Evolutionary conservation across 2,888 invertebrate species (phyloP), one percentile per base, ranked within the genome.

Genomic region (Ariolimax columbianus): DNA sequence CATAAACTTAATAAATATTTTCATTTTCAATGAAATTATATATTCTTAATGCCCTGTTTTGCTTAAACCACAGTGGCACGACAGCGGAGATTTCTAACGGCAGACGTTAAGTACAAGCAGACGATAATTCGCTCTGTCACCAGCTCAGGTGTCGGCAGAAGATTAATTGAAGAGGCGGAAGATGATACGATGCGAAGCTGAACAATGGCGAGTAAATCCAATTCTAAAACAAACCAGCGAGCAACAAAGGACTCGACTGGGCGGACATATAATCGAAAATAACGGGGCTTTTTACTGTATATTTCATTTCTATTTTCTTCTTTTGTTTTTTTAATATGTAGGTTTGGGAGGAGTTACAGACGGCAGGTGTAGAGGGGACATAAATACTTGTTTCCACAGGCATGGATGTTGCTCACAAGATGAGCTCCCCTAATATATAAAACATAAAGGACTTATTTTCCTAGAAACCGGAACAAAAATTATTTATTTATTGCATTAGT

Each of bases 151-250:
- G 68, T 68, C 68, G 11, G 68, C 17, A 33, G 36, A 36, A 68
- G 36, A 68, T 68, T 68, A 68, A 68, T 36, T 68, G 36, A 36
- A 1, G 19, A 68, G 36, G 7, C 33, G 68, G 68, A 68, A 68
- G 68, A 17, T 11, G 36, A 68, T 68, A 30, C 26, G 68, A 68
- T 33, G 68, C 33, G 68, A 68, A 33, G 36, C 68, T 7, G 36
- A 68, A 68, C 68, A 68, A 68, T 36, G 36, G 17, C 33, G 36
- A 36, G 36, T 68, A 68, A 68, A 68, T 68, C 68, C 33, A 68
- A 68, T 19, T 2, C 68, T 36, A 68, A 68, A 68, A 68, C 33
- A 33, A 33, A 68, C 33, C 23, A 36, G 19, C 9, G 19, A 11
- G 36, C 17, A 33, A 68, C 68, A 68, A 68, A 68, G 68, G 68